Conservation (phyloP, 1,140 invertebrate species). For the Solenopsis fugax region DNA sequence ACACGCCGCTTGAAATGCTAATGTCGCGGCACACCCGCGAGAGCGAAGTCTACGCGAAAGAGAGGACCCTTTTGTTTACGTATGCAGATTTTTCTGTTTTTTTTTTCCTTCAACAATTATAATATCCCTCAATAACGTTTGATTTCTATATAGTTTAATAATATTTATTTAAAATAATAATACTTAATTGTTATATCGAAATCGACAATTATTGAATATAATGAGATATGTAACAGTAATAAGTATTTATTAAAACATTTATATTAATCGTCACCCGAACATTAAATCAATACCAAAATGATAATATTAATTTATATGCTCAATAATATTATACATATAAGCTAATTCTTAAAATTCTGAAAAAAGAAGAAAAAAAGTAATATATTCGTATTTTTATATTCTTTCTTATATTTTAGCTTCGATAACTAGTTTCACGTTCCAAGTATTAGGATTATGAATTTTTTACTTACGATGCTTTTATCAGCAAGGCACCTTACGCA, state of each 20-base stretch:
- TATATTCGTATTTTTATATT: background rate
- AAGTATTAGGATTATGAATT: background rate
- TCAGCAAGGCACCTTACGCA: background rate
- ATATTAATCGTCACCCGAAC: background rate
- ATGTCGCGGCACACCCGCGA: slow-evolving; percentile 23
- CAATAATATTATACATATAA: background rate
- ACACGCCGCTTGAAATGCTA: slow-evolving; percentile 61
- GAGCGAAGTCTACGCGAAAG: background rate
- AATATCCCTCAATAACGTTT: background rate
- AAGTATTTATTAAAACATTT: background rate
- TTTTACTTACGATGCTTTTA: slow-evolving; percentile 23
- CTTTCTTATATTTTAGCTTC: background rate
- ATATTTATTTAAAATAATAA: slow-evolving; percentile 7
- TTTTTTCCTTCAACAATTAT: slow-evolving; percentile 10
- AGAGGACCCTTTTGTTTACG: slow-evolving; percentile 16
- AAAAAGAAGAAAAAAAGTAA: background rate
- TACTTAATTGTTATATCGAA: background rate
- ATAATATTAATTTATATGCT: background rate
- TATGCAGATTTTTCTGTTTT: slow-evolving; percentile 22
- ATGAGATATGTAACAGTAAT: background rate
- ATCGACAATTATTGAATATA: background rate
- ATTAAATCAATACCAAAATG: slow-evolving; percentile 1
- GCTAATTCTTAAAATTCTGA: background rate
- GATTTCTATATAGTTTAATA: background rate
- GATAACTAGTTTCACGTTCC: background rate